A percentile compares a stretch with the other conserved stretches of the same genome.
Conservation (phyloP, 2,113 vertebrate species). For the Plotosus lineatus region DNA sequence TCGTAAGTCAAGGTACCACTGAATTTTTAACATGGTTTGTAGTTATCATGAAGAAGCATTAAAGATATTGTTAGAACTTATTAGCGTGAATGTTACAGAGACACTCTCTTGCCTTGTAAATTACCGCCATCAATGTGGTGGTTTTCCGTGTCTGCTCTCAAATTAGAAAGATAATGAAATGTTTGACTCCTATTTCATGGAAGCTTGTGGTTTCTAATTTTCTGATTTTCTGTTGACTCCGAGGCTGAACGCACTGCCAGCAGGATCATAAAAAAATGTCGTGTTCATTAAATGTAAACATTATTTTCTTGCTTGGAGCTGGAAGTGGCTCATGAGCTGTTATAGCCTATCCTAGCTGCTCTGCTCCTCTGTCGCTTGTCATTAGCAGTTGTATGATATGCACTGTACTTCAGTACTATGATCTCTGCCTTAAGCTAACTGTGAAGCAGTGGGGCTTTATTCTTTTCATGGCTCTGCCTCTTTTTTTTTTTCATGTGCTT, state of each 20-base stretch:
- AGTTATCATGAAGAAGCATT: not conserved
- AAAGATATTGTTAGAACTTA: not conserved
- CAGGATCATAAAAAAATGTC: slow-evolving; percentile 9
- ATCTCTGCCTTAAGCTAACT: not conserved
- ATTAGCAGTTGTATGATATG: slow-evolving; percentile 32
- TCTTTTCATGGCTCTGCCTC: slow-evolving; percentile 25
- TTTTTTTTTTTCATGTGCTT: not conserved
- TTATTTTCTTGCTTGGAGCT: slow-evolving; percentile 6
- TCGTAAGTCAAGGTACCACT: too few relatives aligned
- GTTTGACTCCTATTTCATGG: not conserved
- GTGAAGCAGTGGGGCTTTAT: slow-evolving; percentile 10
- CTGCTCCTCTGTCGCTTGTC: slow-evolving; percentile 38
- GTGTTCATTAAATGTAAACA: not conserved
- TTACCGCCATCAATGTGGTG: not conserved
- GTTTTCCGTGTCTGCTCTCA: not conserved
- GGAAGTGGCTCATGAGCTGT: slow-evolving; percentile 18
- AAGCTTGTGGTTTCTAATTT: not conserved
- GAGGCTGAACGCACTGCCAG: not conserved
- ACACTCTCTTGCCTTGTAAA: not conserved
- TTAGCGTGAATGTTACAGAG: not conserved
- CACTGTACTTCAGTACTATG: slow-evolving; percentile 20
- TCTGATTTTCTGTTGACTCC: not conserved
- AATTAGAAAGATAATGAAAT: not conserved
- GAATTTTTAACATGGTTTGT: not conserved
- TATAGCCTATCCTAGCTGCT: slow-evolving; percentile 7